These are phyloP conservation scores for Julus scanicus DNA, from an alignment of 2,888 invertebrate species.

Conservation along the genomic window DNA sequence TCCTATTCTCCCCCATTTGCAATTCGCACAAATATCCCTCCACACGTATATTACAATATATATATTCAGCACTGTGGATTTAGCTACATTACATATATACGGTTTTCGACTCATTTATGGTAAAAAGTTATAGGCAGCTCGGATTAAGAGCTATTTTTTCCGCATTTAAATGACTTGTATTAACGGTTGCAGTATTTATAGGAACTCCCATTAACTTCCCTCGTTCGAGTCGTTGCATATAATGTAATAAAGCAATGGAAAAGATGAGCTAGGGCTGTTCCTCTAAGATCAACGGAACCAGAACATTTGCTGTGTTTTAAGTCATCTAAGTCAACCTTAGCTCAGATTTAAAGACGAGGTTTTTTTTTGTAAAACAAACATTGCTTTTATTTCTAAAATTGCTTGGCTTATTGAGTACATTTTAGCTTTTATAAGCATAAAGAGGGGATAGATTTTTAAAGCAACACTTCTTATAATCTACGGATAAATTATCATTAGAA, in stretches of 20 bases:
- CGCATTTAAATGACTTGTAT: constrained; percentile 49
- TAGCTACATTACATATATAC: background rate
- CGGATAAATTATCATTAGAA: no score
- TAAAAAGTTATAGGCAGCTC: constrained; percentile 42
- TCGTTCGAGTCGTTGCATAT: background rate
- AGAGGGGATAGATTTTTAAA: no score
- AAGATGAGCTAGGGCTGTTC: background rate
- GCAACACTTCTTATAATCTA: no score
- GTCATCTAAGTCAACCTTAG: no score
- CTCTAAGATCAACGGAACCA: background rate
- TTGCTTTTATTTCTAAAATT: no score
- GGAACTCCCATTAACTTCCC: constrained; percentile 4
- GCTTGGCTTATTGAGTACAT: no score
- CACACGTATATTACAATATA: background rate
- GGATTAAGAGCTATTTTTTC: constrained; percentile 49
- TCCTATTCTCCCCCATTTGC: background rate
- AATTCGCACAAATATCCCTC: constrained; percentile 11
- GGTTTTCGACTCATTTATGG: constrained; percentile 49
- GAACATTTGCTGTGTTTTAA: background rate
- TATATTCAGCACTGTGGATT: background rate
- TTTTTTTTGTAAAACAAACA: no score
- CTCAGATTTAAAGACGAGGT: no score
- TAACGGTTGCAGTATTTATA: constrained; percentile 45
- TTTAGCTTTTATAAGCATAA: no score
- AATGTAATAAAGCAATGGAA: constrained; percentile 19